Conservation (phyloP, 2,888 invertebrate genomes). For the Empis stercorea region DNA sequence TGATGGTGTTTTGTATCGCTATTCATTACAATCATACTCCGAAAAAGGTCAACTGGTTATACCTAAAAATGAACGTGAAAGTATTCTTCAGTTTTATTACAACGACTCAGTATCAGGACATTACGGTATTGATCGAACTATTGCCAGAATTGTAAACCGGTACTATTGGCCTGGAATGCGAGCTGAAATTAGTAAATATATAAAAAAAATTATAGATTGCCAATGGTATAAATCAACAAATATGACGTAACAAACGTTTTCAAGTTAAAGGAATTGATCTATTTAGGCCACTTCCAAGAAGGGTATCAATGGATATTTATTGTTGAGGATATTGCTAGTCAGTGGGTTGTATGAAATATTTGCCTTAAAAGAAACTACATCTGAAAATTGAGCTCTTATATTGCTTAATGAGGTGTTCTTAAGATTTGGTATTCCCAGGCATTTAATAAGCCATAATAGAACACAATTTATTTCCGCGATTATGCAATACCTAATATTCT, state of each 20-base stretch:
- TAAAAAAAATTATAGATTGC: constrained; percentile 10
- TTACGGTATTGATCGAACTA: constrained; percentile 11
- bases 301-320: constrained; percentile 19
- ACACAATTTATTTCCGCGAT: too few relatives aligned
- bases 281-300: constrained; percentile 13
- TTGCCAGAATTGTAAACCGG: constrained; percentile 6
- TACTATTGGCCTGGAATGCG: constrained; percentile 14
- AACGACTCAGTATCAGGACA: constrained; percentile 13
- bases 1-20: constrained; percentile 4
- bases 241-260: constrained; percentile 13
- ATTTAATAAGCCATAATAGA: too few relatives aligned
- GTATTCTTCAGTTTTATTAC: constrained; percentile 5
- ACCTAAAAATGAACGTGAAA: not conserved
- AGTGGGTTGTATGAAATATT: too few relatives aligned
- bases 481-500: constrained; percentile 9
- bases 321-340: constrained; percentile 18
- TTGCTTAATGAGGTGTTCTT: too few relatives aligned
- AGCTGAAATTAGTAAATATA: constrained; percentile 7
- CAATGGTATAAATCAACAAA: constrained; percentile 12
- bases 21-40: constrained; percentile 1
- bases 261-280: constrained; percentile 13
- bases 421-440: too few relatives aligned
- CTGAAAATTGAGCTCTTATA: too few relatives aligned
- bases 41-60: constrained; percentile 4
- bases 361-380: too few relatives aligned